Conservation (phyloP, 2,888 invertebrate genomes). For the Molorchus minor region DNA sequence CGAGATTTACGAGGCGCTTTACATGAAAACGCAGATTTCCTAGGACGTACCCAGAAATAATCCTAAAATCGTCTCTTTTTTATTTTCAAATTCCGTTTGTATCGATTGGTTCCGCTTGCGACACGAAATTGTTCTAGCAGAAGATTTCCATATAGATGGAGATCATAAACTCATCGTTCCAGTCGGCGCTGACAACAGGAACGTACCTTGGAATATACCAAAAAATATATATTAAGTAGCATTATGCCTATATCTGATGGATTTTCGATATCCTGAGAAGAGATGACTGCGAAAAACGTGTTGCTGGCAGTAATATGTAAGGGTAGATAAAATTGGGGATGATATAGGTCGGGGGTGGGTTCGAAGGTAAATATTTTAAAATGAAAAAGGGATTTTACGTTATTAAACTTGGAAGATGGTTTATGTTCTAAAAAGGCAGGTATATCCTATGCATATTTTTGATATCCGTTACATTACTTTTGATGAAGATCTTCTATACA, state of each 20-base stretch:
- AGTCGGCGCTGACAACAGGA: constrained; percentile 6
- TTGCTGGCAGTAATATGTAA: constrained; percentile 31
- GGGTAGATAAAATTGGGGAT: constrained; percentile 31
- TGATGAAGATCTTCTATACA: neutral
- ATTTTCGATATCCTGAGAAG: constrained; percentile 24
- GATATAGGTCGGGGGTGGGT: constrained; percentile 17
- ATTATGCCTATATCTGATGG: constrained; percentile 19
- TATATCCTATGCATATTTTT: neutral
- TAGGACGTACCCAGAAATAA: too few relatives aligned
- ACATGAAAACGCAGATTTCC: constrained; percentile 1
- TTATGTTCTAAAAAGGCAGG: neutral
- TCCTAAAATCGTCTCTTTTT: neutral
- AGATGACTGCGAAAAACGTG: constrained; percentile 21
- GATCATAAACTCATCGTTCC: constrained; percentile 17
- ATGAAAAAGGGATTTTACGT: constrained; percentile 3
- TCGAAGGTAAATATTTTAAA: neutral
- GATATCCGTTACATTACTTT: neutral
- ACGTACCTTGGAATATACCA: constrained; percentile 7
- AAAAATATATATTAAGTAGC: constrained; percentile 26
- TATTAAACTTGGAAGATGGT: neutral
- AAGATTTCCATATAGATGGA: constrained; percentile 29
- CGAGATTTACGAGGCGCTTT: too few relatives aligned
- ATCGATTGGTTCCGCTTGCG: constrained; percentile 26
- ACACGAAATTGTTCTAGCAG: constrained; percentile 1
- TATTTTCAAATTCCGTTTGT: neutral